Percentiles rank a stretch among this genome's conserved stretches.
Conservation (phyloP, 2,888 invertebrate genomes). For the Minunthozetes semirufus region DNA sequence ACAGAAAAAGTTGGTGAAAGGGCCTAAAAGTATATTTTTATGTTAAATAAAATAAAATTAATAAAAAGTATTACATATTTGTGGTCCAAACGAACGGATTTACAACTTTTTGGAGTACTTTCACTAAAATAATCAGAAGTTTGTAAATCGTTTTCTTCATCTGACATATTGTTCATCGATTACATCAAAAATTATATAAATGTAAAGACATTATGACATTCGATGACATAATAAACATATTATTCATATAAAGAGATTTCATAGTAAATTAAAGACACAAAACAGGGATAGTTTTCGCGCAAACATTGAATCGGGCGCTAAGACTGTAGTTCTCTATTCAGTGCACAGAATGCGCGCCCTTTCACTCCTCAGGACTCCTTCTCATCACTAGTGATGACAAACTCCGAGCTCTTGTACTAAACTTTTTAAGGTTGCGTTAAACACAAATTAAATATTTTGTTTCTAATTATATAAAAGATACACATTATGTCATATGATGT, state of each 20-base stretch:
- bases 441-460: too few species aligned
- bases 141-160: not conserved
- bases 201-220: not conserved
- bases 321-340: not conserved
- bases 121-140: conserved; percentile 10
- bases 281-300: not conserved
- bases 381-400: not conserved
- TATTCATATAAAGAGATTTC: not conserved
- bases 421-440: too few species aligned
- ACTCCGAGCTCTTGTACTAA: too few species aligned
- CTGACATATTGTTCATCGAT: not conserved
- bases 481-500: too few species aligned
- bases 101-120: not conserved
- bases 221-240: not conserved
- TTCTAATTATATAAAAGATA: too few species aligned
- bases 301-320: conserved; percentile 10
- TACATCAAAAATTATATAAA: not conserved
- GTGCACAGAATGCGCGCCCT: not conserved
- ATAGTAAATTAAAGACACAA: not conserved
- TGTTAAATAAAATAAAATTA: not conserved
- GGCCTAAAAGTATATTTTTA: not conserved
- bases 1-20: not conserved
- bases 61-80: conserved; percentile 1
- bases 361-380: not conserved
- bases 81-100: not conserved